Evolutionary conservation across 2,797 vertebrate genomes (phyloP), one percentile per base, ranked within the genome.

Genomic region (Pantherophis alleghaniensis): DNA sequence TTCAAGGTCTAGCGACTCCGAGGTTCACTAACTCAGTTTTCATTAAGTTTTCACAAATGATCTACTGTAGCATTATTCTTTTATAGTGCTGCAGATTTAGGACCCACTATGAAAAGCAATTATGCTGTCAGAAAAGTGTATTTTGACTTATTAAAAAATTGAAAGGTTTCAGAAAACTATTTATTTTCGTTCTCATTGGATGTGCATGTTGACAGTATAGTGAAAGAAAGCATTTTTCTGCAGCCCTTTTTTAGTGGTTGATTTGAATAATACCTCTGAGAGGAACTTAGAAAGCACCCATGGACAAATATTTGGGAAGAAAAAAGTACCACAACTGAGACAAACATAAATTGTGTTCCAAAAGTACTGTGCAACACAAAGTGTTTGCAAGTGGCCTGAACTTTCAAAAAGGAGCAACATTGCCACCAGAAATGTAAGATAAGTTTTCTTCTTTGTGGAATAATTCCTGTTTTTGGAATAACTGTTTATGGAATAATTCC

Each of bases 1-100:
- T 99, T 99, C 99, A 99, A 98, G 99, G 98, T 98, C 98, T 98
- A 98, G 98, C 98, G 98, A 98, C 96, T 99, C 98, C 88, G 97
- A 98, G 98, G 98, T 98, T 98, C 98, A 98, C 98, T 98, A 98
- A 99, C 98, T 98, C 98, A 98, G 97, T 98, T 99, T 99, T 99
- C 98, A 99, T 99, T 99, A 98, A 98, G 98, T 99, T 99, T 98
- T 99, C 99, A 99, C 98, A 99, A 99, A 99, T 98, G 98, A 99
- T 99, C 98, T 98, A 98, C 98, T 98, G 98, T 98, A 98, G 98
- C 97, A 98, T 98, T 97, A 97, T 98, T 98, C 98, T 97, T 98
- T 97, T 97, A 98, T 98, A 98, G 97, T 97, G 96, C 96, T 97
- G 96, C 98, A 98, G 97, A 98, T 98, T 98, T 98, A 97, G 98